Percentiles rank a stretch among this genome's conserved stretches.
These are phyloP conservation scores for Montipora foliosa DNA, from an alignment of 64 coral and sea anemone species.

Conservation along the genomic window DNA sequence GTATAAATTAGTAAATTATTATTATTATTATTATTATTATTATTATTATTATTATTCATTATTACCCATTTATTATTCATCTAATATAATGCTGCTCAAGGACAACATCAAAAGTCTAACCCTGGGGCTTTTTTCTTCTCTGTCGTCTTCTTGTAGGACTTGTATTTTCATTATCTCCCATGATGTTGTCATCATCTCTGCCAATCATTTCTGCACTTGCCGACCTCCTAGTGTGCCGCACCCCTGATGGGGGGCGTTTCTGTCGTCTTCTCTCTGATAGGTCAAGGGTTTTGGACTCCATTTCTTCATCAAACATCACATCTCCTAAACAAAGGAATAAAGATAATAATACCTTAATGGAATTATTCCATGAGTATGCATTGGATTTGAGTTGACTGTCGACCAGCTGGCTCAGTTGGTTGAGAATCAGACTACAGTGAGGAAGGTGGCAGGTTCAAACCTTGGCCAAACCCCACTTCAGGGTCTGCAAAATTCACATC, in stretches of 20 bases:
- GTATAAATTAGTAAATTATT: too few relatives aligned
- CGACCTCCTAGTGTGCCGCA: constrained; percentile 77
- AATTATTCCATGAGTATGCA: too few relatives aligned
- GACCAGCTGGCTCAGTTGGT: too few relatives aligned
- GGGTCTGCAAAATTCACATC: too few relatives aligned
- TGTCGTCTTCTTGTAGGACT: constrained; percentile 83
- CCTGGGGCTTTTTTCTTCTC: constrained; percentile 80
- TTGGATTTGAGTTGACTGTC: too few relatives aligned
- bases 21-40: too few relatives aligned
- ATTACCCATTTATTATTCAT: too few relatives aligned
- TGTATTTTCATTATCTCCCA: constrained; percentile 69
- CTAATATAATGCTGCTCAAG: not conserved
- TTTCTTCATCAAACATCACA: constrained; percentile 42
- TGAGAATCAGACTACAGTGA: too few relatives aligned
- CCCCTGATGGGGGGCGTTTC: constrained; percentile 69
- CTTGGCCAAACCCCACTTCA: too few relatives aligned
- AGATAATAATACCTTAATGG: not conserved
- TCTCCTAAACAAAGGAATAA: constrained; percentile 22
- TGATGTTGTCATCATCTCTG: constrained; percentile 56
- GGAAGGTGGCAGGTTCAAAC: too few relatives aligned
- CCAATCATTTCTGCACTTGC: constrained; percentile 93
- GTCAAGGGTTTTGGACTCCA: constrained; percentile 64
- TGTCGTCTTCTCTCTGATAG: constrained; percentile 78
- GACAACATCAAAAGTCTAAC: constrained; percentile 22
- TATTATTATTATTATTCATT: too few relatives aligned